A percentile compares a stretch with the other conserved stretches of the same genome.
These are phyloP conservation scores for Hyposmocoma kahamanoa DNA, from an alignment of 1,140 invertebrate species.

Conservation along the genomic window DNA sequence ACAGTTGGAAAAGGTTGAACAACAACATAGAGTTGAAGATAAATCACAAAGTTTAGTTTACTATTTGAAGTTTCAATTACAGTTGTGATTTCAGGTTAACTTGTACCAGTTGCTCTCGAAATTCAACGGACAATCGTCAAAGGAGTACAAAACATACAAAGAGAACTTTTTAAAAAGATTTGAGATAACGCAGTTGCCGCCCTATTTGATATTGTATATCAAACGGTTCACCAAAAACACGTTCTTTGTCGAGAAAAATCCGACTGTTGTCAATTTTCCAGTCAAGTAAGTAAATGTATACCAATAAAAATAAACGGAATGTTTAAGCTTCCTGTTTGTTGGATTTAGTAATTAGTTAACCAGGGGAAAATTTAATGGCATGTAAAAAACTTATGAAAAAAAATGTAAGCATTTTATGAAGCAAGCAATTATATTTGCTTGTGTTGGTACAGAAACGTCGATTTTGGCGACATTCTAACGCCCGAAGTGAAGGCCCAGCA, in stretches of 20 bases:
- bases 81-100: constrained; percentile 83
- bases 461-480: constrained; percentile 96
- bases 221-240: constrained; percentile 99
- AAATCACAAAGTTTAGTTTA: no score
- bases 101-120: constrained; percentile 94
- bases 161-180: constrained; percentile 98
- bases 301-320: no score
- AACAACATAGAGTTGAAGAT: no score
- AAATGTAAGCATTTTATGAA: no score
- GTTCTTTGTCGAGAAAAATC: constrained; percentile 99
- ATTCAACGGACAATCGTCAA: constrained; percentile 96
- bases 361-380: no score
- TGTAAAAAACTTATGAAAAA: no score
- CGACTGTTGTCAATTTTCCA: constrained; percentile 99
- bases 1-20: no score
- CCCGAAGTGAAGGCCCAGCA: constrained; percentile 87
- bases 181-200: constrained; percentile 94
- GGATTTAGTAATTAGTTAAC: no score
- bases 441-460: constrained; percentile 86
- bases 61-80: not conserved
- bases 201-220: constrained; percentile 98
- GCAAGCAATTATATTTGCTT: no score
- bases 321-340: no score
- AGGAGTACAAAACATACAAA: constrained; percentile 99
- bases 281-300: constrained; percentile 86